Evolutionary conservation across 2,797 vertebrate genomes (phyloP).

Genomic region (Paedocypris micromegethes): DNA sequence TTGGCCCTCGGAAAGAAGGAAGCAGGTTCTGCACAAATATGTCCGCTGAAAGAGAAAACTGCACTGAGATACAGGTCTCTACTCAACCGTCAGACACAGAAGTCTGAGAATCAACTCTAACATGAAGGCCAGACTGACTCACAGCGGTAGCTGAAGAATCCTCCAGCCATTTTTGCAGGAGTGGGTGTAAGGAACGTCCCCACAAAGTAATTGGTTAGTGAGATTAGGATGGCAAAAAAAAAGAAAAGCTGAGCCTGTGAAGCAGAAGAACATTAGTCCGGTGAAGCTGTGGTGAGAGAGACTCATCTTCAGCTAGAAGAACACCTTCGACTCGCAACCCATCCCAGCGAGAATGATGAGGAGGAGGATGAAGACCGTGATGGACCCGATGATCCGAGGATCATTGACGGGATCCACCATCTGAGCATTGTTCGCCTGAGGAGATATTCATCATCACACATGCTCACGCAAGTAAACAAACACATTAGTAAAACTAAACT

Average conservation of each 20-base stretch:
- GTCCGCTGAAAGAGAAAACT: constrained; percentile 51
- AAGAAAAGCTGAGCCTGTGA: constrained; percentile 67
- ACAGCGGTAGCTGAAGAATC: constrained; percentile 68
- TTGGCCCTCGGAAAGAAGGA: constrained; percentile 54
- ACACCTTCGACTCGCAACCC: constrained; percentile 72
- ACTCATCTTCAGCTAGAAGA: background rate
- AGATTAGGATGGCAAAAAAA: constrained; percentile 65
- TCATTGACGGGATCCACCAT: constrained; percentile 65
- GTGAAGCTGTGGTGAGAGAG: background rate
- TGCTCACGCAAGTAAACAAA: too few species aligned
- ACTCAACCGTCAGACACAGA: too few species aligned
- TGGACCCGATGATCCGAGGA: constrained; percentile 63
- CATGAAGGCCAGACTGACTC: background rate
- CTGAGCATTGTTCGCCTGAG: constrained; percentile 57
- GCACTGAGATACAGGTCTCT: background rate
- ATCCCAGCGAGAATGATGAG: constrained; percentile 67
- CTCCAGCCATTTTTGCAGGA: constrained; percentile 54
- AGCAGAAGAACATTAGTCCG: background rate
- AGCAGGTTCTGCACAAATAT: constrained; percentile 66
- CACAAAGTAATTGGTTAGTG: constrained; percentile 67
- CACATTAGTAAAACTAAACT: too few species aligned
- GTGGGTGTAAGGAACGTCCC: constrained; percentile 61
- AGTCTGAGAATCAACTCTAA: too few species aligned
- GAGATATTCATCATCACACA: background rate
- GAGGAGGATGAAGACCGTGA: constrained; percentile 64